Conservation (phyloP, 1,140 invertebrate species). For the Cydia fagiglandana region DNA sequence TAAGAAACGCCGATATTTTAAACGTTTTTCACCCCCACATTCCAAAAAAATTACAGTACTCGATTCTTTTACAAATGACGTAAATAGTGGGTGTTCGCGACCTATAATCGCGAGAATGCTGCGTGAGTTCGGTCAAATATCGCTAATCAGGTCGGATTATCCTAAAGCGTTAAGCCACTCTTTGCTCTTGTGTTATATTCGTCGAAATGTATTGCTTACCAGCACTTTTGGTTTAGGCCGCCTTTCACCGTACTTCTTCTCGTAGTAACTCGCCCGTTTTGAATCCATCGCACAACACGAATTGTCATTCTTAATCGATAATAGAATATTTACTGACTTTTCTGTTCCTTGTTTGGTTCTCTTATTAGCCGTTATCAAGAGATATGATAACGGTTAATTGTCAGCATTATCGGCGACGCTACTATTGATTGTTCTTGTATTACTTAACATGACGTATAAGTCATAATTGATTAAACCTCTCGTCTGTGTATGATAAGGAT, state of each 20-base stretch:
- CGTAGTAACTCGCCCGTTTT: constrained; percentile 43
- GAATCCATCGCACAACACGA: constrained; percentile 20
- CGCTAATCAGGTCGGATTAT: background rate
- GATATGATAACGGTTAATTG: background rate
- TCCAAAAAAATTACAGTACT: background rate
- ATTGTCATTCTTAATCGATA: constrained; percentile 5
- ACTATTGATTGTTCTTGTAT: background rate
- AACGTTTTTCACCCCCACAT: background rate
- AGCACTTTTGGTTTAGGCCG: background rate
- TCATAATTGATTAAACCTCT: background rate
- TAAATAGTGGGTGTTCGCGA: background rate
- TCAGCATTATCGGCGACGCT: background rate
- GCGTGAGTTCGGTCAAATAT: background rate
- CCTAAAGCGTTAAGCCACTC: background rate
- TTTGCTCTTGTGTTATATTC: background rate
- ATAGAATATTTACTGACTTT: background rate
- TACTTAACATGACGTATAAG: background rate
- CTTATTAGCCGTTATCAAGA: background rate
- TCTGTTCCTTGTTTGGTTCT: constrained; percentile 19
- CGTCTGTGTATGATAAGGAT: too few relatives aligned
- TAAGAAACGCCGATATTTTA: too few relatives aligned
- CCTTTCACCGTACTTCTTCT: constrained; percentile 42
- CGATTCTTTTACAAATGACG: background rate
- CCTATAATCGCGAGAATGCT: background rate
- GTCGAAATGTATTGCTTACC: background rate